Evolutionary conservation across 2,113 vertebrate species (phyloP), one percentile per base, ranked within the genome.

Genomic region (Pholis gunnellus): DNA sequence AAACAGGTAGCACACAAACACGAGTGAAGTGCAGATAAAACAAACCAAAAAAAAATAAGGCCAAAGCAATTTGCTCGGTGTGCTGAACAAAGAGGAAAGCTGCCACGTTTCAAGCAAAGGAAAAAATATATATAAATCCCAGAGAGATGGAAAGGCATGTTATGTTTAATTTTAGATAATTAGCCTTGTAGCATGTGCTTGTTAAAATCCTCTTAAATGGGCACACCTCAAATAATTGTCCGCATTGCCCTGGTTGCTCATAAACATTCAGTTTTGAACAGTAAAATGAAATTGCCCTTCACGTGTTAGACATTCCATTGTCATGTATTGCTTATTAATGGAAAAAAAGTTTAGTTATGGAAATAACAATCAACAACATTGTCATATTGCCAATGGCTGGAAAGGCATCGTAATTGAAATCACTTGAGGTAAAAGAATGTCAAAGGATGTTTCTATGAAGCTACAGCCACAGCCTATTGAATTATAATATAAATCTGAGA

Each of bases 401-500:
- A 78, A 36, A 85, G 59, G 74, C 76, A 71, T 84, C 77, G 40
- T 72, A 89, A 94, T 89, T 90, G 78, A 92, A 94, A 90, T 91
- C 87, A 88, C 91, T 92, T 89, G 83, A 83, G 86, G 82, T 87
- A 73, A 92, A 93, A 91, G 0, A 87, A 81, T 59, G 72, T 83
- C 82, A 83, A 81, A 80, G 75, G 82, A 70, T 82, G 72, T 75
- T 87, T 89, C 84, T 86, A 81, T 80, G 67, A 88, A 67, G 65
- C 31, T 54, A 34, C 60, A 82, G 86, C 84, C 85, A 36, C 42
- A 85, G 82, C 54, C 78, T 87, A 89, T 93, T 94, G 83, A 90
- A 92, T 94, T 91, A 94, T 92, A 92, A 90, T 73, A 86, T 88
- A 90, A 82, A 92, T 91, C 75, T 87, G 84, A 83, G 82, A 89